Evolutionary conservation across 1,140 invertebrate species (phyloP), one percentile per base, ranked within the genome.

Genomic region (Parasteatoda tepidariorum): DNA sequence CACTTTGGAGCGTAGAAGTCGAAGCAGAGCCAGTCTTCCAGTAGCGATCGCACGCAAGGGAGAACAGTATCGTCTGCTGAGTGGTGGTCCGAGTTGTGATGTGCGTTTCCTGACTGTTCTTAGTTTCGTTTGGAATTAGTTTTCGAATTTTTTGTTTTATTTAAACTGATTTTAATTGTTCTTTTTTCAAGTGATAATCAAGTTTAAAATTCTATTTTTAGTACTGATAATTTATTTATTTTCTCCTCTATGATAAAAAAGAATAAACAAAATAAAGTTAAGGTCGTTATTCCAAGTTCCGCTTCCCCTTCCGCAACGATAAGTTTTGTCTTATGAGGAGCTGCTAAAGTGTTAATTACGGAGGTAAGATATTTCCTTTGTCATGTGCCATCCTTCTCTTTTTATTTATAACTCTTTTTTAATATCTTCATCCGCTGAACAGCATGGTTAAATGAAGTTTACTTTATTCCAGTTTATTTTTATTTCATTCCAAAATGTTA

Each of bases 1-100:
- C 73, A 75, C 55, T 34, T 61, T 54, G 62, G 73, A 75, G 22
- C 31, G 73, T 62, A 54, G 18, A 54, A 75, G 73, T 57, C 33
- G 73, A 22, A 22, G 9, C 57, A 26, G 13, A 59, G 55, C 73
- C 73, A 75, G 73, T 75, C 73, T 75, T 75, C 73, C 73, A 75
- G 57, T 59, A 75, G 73, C 55, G 55, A 75, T 71, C 68, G 68
- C 48, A n/a, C 24, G 73, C 73, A 30, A 71, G 68, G 68, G 30
- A 75, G 73, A 41, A 62, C 61, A 75, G 73, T 75, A 73, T 75
- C 73, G 73, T 48, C 57, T 75, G 73, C 73, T 31, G 38, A 55
- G 70, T 54, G 38, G 34, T 24, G 38, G 18, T 59, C 24, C 57
- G 57, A 62, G 55, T 62, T 75, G 18, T 28, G 68, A 48, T 55